phyloP scores from a whole-genome alignment of 2,113 vertebrate species.

The Xiphias gladius region DNA sequence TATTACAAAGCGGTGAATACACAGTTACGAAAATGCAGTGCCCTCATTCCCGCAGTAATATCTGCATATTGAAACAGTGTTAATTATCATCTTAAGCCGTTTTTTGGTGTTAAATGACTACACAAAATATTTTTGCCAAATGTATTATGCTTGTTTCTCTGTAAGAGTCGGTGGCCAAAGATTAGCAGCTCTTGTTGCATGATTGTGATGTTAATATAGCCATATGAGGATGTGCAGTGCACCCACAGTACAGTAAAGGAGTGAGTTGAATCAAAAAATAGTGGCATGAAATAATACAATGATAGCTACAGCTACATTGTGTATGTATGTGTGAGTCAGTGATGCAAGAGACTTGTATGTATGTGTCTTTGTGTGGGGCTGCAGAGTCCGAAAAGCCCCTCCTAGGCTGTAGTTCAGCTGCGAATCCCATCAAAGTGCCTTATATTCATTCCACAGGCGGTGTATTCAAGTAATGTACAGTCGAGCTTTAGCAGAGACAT shows the following conservation, averaged over 20 bases:
- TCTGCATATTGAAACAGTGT: constrained; percentile 64
- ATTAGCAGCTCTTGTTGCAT: constrained; percentile 75
- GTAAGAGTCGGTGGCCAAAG: constrained; percentile 74
- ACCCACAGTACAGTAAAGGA: constrained; percentile 40
- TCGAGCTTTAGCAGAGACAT: constrained; percentile 51
- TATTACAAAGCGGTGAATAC: constrained; percentile 62
- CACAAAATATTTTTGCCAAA: constrained; percentile 71
- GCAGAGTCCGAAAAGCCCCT: constrained; percentile 17
- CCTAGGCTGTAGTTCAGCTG: constrained; percentile 70
- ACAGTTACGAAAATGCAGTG: constrained; percentile 46
- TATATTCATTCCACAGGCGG: constrained; percentile 57
- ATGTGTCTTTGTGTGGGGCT: neutral
- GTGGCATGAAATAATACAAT: constrained; percentile 54
- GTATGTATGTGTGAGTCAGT: neutral
- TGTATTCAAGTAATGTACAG: constrained; percentile 53
- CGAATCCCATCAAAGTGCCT: constrained; percentile 80
- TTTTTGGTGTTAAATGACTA: constrained; percentile 46
- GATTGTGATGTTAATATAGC: constrained; percentile 66
- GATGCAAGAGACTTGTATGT: neutral
- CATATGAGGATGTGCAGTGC: constrained; percentile 69
- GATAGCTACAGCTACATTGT: constrained; percentile 27
- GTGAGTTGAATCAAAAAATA: constrained; percentile 25
- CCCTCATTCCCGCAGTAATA: constrained; percentile 47
- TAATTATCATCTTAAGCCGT: constrained; percentile 49
- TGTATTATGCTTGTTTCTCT: constrained; percentile 67